These are phyloP conservation scores for Caranx ignobilis DNA, from an alignment of 2,113 vertebrate genomes.

Conservation along the genomic window DNA sequence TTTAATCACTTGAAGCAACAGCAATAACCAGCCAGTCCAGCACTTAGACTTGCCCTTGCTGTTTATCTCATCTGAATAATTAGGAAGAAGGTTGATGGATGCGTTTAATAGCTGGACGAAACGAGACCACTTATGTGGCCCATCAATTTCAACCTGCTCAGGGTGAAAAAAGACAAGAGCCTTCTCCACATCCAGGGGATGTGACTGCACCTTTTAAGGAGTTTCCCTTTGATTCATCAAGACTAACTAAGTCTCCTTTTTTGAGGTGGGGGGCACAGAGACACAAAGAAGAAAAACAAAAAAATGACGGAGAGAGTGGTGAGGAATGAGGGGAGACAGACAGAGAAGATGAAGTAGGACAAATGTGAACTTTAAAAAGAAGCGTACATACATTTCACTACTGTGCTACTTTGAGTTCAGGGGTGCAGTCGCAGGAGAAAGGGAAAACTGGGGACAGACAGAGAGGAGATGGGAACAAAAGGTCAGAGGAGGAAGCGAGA, in stretches of 20 bases:
- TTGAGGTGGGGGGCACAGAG: neutral
- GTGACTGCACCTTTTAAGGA: conserved; percentile 65
- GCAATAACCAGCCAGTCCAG: conserved; percentile 55
- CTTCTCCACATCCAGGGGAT: conserved; percentile 69
- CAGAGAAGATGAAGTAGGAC: conserved; percentile 3
- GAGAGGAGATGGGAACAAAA: conserved; percentile 13
- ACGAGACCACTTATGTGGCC: conserved; percentile 72
- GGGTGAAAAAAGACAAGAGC: conserved; percentile 60
- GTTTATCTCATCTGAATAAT: conserved; percentile 75
- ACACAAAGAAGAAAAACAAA: conserved; percentile 34
- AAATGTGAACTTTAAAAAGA: conserved; percentile 22
- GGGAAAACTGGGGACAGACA: conserved; percentile 41
- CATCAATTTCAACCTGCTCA: conserved; percentile 74
- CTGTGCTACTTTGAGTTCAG: conserved; percentile 38
- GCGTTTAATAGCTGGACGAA: conserved; percentile 80
- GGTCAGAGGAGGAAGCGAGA: conserved; percentile 14
- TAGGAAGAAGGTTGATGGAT: conserved; percentile 77
- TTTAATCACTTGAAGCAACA: conserved; percentile 76
- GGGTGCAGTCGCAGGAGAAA: conserved; percentile 25
- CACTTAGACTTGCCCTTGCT: conserved; percentile 68
- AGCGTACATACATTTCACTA: conserved; percentile 17
- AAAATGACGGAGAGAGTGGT: conserved; percentile 15
- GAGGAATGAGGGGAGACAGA: neutral
- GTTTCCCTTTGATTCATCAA: conserved; percentile 62
- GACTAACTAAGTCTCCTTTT: conserved; percentile 56